Conservation (phyloP, 92 coral and sea anemone species). For the Virgularia gustaviana region DNA sequence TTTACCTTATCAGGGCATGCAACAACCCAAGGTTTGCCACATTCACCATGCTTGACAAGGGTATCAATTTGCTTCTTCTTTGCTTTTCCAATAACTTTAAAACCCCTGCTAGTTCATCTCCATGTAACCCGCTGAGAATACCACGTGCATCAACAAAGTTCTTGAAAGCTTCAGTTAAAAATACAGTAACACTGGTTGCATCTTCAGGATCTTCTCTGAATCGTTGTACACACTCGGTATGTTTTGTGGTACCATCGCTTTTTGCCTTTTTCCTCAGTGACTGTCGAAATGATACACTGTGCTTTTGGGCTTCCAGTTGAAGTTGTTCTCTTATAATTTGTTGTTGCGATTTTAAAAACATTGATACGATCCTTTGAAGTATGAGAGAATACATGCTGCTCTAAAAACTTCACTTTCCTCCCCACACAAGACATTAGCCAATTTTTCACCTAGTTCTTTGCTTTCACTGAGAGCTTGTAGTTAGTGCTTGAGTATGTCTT, state of each 20-base stretch:
- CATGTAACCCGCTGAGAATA: slow-evolving; percentile 33
- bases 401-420: slow-evolving; percentile 13
- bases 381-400: slow-evolving; percentile 33
- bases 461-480: slow-evolving; percentile 18
- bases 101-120: slow-evolving; percentile 41
- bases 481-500: slow-evolving; percentile 8
- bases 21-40: slow-evolving; percentile 2
- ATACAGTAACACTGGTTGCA: slow-evolving; percentile 29
- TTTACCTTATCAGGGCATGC: slow-evolving; percentile 44
- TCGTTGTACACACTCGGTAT: neutral
- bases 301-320: slow-evolving; percentile 51
- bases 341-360: too few relatives aligned
- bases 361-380: slow-evolving; percentile 41
- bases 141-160: slow-evolving; percentile 5
- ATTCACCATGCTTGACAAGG: slow-evolving; percentile 4
- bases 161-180: slow-evolving; percentile 8
- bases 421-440: neutral
- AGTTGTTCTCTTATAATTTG: slow-evolving; percentile 45
- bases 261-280: slow-evolving; percentile 31
- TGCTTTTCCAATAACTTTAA: slow-evolving; percentile 44
- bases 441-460: slow-evolving; percentile 6
- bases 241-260: neutral
- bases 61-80: slow-evolving; percentile 49
- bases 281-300: slow-evolving; percentile 42
- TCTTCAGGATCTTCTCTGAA: slow-evolving; percentile 30